phyloP scores from a whole-genome alignment of 2,797 vertebrate species.

The Periparus ater region DNA sequence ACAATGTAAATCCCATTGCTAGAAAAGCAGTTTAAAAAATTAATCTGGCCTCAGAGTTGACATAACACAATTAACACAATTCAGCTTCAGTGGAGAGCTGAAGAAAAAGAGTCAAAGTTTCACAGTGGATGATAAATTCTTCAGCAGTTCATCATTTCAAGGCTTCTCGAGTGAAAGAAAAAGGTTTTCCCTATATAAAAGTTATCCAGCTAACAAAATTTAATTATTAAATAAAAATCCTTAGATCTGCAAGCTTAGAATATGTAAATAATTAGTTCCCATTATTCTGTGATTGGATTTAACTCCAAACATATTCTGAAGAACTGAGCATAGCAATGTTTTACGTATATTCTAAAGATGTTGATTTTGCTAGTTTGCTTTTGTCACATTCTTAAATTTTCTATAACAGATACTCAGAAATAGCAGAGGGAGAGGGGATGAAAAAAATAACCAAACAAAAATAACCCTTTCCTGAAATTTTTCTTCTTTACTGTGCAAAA shows the following conservation, averaged over 20 bases:
- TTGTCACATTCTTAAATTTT: not conserved
- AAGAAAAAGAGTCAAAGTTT: not conserved
- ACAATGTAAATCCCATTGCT: not conserved
- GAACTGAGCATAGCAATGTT: not conserved
- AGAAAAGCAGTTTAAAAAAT: not conserved
- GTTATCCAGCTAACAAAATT: not conserved
- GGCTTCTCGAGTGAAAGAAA: not conserved
- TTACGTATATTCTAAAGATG: no score
- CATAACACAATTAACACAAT: not conserved
- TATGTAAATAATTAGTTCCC: not conserved
- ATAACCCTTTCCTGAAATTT: not conserved
- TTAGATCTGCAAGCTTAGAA: not conserved
- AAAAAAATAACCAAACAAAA: not conserved
- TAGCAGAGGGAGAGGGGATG: rapidly evolving
- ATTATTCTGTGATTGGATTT: not conserved
- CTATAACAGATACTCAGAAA: not conserved
- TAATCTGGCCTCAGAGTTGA: rapidly evolving
- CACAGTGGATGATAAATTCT: not conserved
- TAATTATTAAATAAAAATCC: not conserved
- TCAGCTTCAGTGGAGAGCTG: not conserved
- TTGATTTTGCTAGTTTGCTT: not conserved
- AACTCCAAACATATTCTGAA: not conserved
- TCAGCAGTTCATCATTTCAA: not conserved
- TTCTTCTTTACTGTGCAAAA: not conserved
- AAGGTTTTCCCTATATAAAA: not conserved